A percentile compares a stretch with the other conserved stretches of the same genome.
These are phyloP conservation scores for Ornithorhynchus anatinus DNA, from an alignment of 2,113 vertebrate species.

Conservation along the genomic window DNA sequence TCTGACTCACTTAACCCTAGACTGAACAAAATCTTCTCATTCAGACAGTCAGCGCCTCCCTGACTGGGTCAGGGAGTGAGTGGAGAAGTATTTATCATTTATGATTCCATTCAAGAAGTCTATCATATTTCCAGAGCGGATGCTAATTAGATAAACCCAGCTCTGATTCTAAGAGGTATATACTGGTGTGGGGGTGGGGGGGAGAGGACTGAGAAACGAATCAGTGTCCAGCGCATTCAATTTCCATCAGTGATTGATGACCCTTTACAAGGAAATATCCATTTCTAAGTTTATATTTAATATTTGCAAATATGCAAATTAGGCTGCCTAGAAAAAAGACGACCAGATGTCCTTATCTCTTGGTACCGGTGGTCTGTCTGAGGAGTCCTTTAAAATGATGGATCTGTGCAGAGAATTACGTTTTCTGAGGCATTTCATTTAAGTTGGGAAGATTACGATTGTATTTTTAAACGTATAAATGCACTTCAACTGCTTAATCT, in stretches of 20 bases:
- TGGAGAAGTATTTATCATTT: background rate
- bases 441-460: conserved; percentile 61
- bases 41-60: background rate
- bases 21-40: background rate
- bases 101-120: background rate
- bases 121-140: background rate
- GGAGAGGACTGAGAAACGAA: conserved; percentile 13
- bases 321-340: conserved; percentile 53
- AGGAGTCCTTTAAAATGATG: conserved; percentile 62
- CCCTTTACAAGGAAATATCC: conserved; percentile 62
- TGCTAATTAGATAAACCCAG: conserved; percentile 15
- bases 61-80: background rate
- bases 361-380: conserved; percentile 56
- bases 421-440: conserved; percentile 56
- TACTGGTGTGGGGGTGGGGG: no score
- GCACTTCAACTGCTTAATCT: conserved; percentile 61
- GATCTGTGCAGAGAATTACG: conserved; percentile 51
- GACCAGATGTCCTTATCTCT: conserved; percentile 59
- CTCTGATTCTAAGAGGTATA: background rate
- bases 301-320: conserved; percentile 68
- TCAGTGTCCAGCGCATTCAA: conserved; percentile 21
- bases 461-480: conserved; percentile 57
- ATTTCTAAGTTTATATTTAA: conserved; percentile 65
- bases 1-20: background rate
- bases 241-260: conserved; percentile 57